Evolutionary conservation across 2,888 invertebrate genomes (phyloP), one percentile per base, ranked within the genome.

Genomic region (Orthosia incerta): DNA sequence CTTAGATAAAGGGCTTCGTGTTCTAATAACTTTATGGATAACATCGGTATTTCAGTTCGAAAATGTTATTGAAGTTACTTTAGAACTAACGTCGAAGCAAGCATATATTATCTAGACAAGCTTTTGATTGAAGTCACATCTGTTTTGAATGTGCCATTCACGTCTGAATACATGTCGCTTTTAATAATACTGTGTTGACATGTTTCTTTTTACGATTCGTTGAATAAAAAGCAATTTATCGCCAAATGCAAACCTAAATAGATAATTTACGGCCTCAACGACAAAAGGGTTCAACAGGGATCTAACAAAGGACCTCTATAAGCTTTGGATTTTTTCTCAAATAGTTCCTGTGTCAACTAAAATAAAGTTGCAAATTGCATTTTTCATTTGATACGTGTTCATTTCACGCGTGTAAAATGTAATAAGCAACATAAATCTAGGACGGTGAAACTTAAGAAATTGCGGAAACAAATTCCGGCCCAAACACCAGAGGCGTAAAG

Each of bases 321-420:
- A 61, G 31, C 67, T 39, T 56, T 13, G 46, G 60, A 76, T 82
- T 74, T 82, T 80, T 74, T 84, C 78, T 76, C 87, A 87, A 89
- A 93, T 92, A 91, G 92, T 91, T 92, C 89, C 88, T 93, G 91
- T 87, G 84, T 76, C 81, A 69, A 87, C 85, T 85, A 88, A 84
- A 87, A 93, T 94, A 95, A 91, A 92, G 94, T 91, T 87, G 89
- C 88, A 90, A 94, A 94, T 95, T 89, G 93, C 91, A 90, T 93
- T 91, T 90, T 87, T 90, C 87, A 87, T 89, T 89, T 90, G 78
- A 87, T 87, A 88, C 90, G 87, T 91, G 93, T 91, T 94, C 93
- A 94, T 94, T 95, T 94, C 94, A 93, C 93, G 94, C 93, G 93
- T 92, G 92, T 93, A 94, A 94, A 95, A 95, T 94, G 93, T 95